phyloP scores from a whole-genome alignment of 2,797 vertebrate genomes.

The Ciconia nigra region DNA sequence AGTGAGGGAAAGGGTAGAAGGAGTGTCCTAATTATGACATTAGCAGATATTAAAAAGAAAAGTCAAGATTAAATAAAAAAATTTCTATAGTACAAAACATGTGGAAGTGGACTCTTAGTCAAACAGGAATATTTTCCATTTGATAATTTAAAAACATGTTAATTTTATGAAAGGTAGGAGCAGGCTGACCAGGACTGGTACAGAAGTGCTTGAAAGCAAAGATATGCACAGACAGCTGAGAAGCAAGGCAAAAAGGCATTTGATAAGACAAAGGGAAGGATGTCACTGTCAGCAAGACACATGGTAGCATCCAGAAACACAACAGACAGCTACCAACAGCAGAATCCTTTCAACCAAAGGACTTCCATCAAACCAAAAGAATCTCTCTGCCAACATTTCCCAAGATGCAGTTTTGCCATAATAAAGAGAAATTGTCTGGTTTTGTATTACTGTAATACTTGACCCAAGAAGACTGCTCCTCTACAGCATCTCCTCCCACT shows the following conservation, averaged over 20 bases:
- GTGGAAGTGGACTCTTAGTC: background rate
- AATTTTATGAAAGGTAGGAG: background rate
- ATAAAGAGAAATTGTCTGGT: background rate
- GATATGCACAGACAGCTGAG: background rate
- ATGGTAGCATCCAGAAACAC: background rate
- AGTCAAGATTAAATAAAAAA: background rate
- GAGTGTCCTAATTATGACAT: background rate
- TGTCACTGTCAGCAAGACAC: background rate
- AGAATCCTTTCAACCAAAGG: background rate
- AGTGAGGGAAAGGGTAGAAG: background rate
- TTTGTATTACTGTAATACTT: background rate
- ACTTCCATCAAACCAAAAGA: background rate
- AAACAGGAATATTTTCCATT: background rate
- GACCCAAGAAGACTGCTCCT: background rate
- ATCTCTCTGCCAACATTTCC: background rate
- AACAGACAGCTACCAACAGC: background rate
- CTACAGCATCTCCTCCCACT: background rate
- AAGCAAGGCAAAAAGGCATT: background rate
- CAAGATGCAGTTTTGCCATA: background rate
- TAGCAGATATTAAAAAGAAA: background rate
- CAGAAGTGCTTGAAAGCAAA: background rate
- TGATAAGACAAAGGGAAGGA: background rate
- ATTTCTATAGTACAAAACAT: background rate
- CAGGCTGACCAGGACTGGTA: accelerated
- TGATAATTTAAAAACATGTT: background rate